These are phyloP conservation scores for Probaryconus sp. DNA, from an alignment of 1,140 invertebrate species.

Conservation along the genomic window DNA sequence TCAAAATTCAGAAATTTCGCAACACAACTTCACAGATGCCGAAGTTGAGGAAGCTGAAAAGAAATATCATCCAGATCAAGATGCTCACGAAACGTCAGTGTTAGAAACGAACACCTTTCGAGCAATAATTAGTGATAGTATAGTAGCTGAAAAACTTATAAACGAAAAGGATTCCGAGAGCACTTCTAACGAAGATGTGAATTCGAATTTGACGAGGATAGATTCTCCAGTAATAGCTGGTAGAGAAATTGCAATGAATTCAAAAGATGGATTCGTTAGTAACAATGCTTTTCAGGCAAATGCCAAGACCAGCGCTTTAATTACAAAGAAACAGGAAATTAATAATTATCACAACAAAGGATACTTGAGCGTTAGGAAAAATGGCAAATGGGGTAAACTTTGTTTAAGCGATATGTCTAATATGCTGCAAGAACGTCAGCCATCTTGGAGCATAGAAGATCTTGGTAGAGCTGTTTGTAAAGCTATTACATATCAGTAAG, in stretches of 20 bases:
- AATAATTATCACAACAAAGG: slow-evolving; percentile 79
- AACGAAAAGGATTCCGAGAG: slow-evolving; percentile 6
- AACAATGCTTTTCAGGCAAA: slow-evolving; percentile 51
- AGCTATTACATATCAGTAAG: slow-evolving; percentile 87
- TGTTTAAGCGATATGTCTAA: slow-evolving; percentile 76
- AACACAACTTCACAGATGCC: slow-evolving; percentile 4
- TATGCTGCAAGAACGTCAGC: slow-evolving; percentile 61
- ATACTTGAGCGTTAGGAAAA: slow-evolving; percentile 85
- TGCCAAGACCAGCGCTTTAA: slow-evolving; percentile 33
- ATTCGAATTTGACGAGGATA: not conserved
- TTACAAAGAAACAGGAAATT: slow-evolving; percentile 60
- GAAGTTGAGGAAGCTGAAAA: slow-evolving; percentile 31
- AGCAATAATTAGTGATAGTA: slow-evolving; percentile 14
- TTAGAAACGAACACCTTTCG: slow-evolving; percentile 65
- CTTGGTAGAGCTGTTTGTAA: slow-evolving; percentile 87
- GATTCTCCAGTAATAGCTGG: slow-evolving; percentile 55
- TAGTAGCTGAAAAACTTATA: slow-evolving; percentile 29
- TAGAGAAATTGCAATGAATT: slow-evolving; percentile 67
- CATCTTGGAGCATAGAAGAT: slow-evolving; percentile 82
- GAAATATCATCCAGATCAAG: slow-evolving; percentile 55
- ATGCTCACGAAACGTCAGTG: slow-evolving; percentile 63
- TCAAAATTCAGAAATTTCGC: too few species aligned
- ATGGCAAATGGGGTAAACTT: slow-evolving; percentile 88
- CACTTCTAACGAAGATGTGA: slow-evolving; percentile 1
- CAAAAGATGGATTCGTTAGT: slow-evolving; percentile 55